phyloP scores from a whole-genome alignment of 2,113 vertebrate species.

The Pituophis catenifer region DNA sequence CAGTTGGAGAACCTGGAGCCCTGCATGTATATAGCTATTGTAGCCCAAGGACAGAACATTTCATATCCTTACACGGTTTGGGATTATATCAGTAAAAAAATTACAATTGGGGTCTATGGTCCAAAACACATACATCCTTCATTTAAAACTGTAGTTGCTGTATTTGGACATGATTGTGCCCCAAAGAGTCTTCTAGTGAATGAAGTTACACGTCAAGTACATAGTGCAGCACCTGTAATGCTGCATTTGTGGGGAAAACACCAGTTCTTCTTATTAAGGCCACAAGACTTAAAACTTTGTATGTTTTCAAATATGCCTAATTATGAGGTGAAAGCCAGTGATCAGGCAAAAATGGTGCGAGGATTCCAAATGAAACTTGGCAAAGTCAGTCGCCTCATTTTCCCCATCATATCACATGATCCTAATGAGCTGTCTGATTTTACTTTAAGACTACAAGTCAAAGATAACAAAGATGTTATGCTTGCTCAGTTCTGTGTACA shows the following conservation, averaged over 20 bases:
- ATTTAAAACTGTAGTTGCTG: conserved; percentile 90
- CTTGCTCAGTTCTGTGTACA: conserved; percentile 94
- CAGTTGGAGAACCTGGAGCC: conserved; percentile 90
- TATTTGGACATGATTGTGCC: conserved; percentile 92
- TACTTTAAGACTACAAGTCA: conserved; percentile 87
- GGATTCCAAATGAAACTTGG: conserved; percentile 95
- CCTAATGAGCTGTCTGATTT: conserved; percentile 85
- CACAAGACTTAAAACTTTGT: conserved; percentile 87
- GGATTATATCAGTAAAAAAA: conserved; percentile 90
- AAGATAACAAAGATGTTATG: conserved; percentile 82
- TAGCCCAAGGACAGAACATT: conserved; percentile 80
- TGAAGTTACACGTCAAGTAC: conserved; percentile 80
- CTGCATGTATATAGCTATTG: conserved; percentile 87
- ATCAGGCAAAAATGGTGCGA: conserved; percentile 81
- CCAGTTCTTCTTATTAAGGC: conserved; percentile 83
- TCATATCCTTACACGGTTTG: conserved; percentile 84
- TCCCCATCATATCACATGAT: conserved; percentile 79
- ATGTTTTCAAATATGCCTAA: conserved; percentile 95
- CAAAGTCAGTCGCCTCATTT: conserved; percentile 88
- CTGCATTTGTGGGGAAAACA: conserved; percentile 97
- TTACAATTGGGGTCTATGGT: conserved; percentile 90
- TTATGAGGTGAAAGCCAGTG: conserved; percentile 80
- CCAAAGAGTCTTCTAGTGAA: conserved; percentile 90
- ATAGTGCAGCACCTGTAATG: conserved; percentile 76
- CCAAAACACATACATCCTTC: conserved; percentile 96